These are phyloP conservation scores for Oscheius myriophilus DNA, from an alignment of 2,888 invertebrate genomes.

Conservation along the genomic window DNA sequence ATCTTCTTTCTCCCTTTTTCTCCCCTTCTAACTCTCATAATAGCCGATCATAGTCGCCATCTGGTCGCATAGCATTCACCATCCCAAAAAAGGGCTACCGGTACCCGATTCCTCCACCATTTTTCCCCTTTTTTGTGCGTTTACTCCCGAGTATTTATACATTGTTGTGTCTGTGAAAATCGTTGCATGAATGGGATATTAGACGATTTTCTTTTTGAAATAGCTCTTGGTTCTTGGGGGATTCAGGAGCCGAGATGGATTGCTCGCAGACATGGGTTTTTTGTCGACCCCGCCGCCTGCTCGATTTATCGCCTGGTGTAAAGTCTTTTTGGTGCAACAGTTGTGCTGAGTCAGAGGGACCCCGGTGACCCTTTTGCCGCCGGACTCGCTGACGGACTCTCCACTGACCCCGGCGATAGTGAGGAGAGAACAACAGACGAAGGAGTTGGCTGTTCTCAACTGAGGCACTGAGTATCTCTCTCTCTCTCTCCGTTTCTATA, in stretches of 20 bases:
- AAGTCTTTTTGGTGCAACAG: constrained; percentile 29
- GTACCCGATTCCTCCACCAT: background rate
- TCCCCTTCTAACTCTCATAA: constrained; percentile 12
- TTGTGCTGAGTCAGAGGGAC: constrained; percentile 24
- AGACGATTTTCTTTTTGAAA: too few species aligned
- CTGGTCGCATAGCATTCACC: constrained; percentile 10
- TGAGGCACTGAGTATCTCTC: background rate
- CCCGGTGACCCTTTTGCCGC: constrained; percentile 7
- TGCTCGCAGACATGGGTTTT: too few species aligned
- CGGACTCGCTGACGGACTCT: constrained; percentile 8
- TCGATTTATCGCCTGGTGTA: constrained; percentile 5
- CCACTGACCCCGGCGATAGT: constrained; percentile 22
- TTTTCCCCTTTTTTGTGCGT: constrained; percentile 2
- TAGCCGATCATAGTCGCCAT: background rate
- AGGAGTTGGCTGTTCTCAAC: too few species aligned
- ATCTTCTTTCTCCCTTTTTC: background rate
- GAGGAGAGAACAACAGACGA: background rate
- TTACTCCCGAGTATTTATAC: constrained; percentile 8
- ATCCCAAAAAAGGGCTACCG: constrained; percentile 21
- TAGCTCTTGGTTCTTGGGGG: too few species aligned
- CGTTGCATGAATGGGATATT: too few species aligned
- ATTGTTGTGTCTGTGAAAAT: background rate
- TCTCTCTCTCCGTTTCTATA: background rate
- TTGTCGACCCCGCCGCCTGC: too few species aligned
- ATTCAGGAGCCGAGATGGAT: too few species aligned